These are phyloP conservation scores for Ciona savignyi DNA, from an alignment of 23 tunicate genomes.

Conservation along the genomic window DNA sequence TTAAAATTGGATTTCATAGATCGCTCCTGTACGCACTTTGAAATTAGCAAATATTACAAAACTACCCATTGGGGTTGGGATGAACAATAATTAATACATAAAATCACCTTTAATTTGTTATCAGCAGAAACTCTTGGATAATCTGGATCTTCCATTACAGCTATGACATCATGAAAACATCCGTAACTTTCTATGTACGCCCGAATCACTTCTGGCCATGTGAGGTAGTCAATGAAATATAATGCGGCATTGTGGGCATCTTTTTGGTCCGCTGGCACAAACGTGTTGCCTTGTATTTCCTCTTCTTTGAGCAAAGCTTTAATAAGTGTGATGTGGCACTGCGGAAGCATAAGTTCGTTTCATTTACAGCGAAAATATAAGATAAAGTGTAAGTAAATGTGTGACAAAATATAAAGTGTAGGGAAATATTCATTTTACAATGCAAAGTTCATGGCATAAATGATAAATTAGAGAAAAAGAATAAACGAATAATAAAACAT, in stretches of 20 bases:
- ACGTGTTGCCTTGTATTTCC: conserved; percentile 26
- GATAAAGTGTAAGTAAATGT: too few species aligned
- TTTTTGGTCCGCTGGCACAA: conserved; percentile 81
- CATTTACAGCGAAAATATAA: background rate
- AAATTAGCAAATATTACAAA: too few species aligned
- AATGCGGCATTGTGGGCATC: conserved; percentile 44
- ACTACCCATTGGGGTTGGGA: too few species aligned
- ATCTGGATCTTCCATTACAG: conserved; percentile 34
- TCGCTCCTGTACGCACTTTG: too few species aligned
- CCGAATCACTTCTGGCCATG: conserved; percentile 82
- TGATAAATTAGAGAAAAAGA: too few species aligned
- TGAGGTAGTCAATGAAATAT: conserved; percentile 60
- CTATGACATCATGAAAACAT: conserved; percentile 20
- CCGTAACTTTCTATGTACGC: conserved; percentile 53
- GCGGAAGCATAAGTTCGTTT: background rate
- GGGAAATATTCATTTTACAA: too few species aligned
- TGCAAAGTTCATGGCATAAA: too few species aligned
- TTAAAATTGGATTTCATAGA: too few species aligned
- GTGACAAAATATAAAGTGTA: too few species aligned
- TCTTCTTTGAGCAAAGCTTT: conserved; percentile 73
- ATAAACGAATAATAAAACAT: too few species aligned
- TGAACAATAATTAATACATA: too few species aligned
- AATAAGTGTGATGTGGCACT: conserved; percentile 64
- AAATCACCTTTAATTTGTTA: conserved; percentile 50
- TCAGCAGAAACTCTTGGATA: conserved; percentile 62